phyloP scores from a whole-genome alignment of 2,113 vertebrate genomes.

The Etheostoma cragini region DNA sequence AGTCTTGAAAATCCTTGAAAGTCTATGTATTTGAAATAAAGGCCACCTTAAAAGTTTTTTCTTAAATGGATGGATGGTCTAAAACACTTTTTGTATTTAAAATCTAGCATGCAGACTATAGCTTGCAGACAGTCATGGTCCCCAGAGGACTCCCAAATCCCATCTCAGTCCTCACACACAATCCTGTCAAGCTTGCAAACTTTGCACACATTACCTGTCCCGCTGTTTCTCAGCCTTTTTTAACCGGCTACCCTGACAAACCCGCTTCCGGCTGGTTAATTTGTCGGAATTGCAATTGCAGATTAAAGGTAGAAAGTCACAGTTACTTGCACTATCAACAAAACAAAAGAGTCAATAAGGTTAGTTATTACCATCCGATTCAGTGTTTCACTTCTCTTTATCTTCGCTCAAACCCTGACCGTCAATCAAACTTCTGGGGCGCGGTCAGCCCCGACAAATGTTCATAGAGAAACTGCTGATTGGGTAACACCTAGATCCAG shows the following conservation, averaged over 20 bases:
- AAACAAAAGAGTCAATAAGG: neutral
- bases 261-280: neutral
- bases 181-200: neutral
- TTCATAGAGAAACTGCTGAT: too few relatives aligned
- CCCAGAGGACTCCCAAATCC: neutral
- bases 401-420: neutral
- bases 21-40: slow-evolving; percentile 1
- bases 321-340: neutral
- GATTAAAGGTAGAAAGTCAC: neutral
- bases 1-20: slow-evolving; percentile 29
- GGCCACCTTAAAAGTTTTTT: neutral
- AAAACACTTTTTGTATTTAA: slow-evolving; percentile 12
- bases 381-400: neutral
- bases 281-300: neutral
- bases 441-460: too few relatives aligned
- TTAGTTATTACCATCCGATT: neutral
- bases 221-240: neutral
- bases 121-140: neutral
- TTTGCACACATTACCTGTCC: neutral
- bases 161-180: neutral
- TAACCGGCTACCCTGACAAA: neutral
- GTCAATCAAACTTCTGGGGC: neutral
- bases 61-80: neutral
- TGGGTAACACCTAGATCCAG: too few relatives aligned
- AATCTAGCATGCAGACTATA: neutral